Conservation (phyloP, 2,888 invertebrate genomes). For the Eristalis intricaria region DNA sequence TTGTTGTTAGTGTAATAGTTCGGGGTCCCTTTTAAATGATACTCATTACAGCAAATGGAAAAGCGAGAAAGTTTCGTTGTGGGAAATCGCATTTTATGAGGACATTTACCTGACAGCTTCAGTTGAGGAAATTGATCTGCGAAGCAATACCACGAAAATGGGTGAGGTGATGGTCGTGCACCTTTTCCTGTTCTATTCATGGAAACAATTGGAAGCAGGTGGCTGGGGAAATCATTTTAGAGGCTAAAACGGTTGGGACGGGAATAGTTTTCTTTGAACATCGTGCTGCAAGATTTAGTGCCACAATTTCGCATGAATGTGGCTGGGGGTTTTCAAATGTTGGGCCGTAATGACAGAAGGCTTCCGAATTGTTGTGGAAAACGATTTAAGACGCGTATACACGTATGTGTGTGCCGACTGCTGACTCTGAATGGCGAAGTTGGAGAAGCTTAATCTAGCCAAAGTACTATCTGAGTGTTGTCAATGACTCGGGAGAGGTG, state of each 20-base stretch:
- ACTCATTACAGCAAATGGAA: conserved; percentile 28
- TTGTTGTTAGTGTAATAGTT: conserved; percentile 6
- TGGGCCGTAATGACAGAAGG: not conserved
- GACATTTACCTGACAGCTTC: conserved; percentile 18
- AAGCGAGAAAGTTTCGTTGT: conserved; percentile 21
- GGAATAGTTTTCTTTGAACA: not conserved
- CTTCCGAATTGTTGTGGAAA: not conserved
- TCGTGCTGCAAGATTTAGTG: not conserved
- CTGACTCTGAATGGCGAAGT: no score
- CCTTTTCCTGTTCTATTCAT: not conserved
- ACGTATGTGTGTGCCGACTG: no score
- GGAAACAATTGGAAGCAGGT: not conserved
- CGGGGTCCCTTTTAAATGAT: conserved; percentile 9
- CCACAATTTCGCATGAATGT: not conserved
- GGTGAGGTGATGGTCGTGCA: not conserved
- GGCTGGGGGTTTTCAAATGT: not conserved
- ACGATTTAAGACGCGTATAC: not conserved
- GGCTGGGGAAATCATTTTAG: not conserved
- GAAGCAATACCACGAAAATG: not conserved
- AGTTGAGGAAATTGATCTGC: conserved; percentile 7
- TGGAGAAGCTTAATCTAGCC: no score
- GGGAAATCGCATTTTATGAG: conserved; percentile 24
- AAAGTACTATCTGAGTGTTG: no score
- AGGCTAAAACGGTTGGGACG: not conserved
- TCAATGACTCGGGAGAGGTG: no score